These are phyloP conservation scores for Bactericera cockerelli DNA, from an alignment of 1,140 invertebrate species.

Conservation along the genomic window DNA sequence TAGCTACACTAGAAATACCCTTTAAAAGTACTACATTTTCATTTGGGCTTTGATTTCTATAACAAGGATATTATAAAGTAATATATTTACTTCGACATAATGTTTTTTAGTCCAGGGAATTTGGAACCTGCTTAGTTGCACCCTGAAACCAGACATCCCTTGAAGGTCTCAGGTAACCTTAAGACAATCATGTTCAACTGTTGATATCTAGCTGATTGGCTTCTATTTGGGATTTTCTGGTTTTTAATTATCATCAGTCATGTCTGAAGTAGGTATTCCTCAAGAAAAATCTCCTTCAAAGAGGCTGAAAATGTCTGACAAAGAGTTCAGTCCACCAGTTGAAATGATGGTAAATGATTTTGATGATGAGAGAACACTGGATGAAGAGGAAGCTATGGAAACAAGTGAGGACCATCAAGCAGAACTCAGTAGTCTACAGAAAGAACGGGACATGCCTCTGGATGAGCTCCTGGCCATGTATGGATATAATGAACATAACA, in stretches of 20 bases:
- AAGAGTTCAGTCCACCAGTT: slow-evolving; percentile 50
- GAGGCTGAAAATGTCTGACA: slow-evolving; percentile 8
- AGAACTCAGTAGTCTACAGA: slow-evolving; percentile 66
- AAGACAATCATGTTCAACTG: too few species aligned
- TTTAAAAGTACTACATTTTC: too few species aligned
- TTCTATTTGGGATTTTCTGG: too few species aligned
- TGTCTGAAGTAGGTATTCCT: slow-evolving; percentile 6
- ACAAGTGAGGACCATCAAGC: slow-evolving; percentile 69
- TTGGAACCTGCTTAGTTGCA: too few species aligned
- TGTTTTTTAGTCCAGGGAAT: too few species aligned
- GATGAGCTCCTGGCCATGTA: slow-evolving; percentile 80
- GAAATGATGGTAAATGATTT: slow-evolving; percentile 95
- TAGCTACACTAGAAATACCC: too few species aligned
- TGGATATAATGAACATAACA: slow-evolving; percentile 41
- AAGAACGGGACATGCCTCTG: slow-evolving; percentile 78
- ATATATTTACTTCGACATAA: too few species aligned
- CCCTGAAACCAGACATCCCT: too few species aligned
- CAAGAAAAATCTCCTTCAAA: slow-evolving; percentile 13
- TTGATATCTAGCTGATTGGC: too few species aligned
- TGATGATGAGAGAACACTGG: slow-evolving; percentile 87
- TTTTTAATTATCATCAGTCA: background rate
- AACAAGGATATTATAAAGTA: too few species aligned
- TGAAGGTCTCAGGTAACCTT: too few species aligned
- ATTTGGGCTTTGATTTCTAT: too few species aligned
- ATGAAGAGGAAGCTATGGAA: slow-evolving; percentile 89